These are phyloP conservation scores for Phenganax subtilis DNA, from an alignment of 92 coral and sea anemone species.

Conservation along the genomic window DNA sequence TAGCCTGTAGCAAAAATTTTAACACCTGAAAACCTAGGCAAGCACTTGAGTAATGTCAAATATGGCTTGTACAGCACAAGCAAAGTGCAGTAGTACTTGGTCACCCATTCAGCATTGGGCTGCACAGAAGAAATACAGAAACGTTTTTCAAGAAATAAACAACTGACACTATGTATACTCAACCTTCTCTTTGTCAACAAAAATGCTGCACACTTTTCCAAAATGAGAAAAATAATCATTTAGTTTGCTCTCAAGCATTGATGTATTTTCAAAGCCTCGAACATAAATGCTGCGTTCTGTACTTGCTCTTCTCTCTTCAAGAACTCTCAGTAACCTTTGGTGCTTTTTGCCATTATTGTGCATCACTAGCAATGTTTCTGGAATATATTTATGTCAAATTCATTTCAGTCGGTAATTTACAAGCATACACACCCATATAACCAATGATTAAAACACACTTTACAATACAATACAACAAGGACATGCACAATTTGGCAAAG, in stretches of 20 bases:
- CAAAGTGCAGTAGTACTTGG: no score
- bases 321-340: constrained; percentile 56
- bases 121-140: neutral
- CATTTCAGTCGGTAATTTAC: neutral
- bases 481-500: no score
- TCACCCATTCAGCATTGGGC: no score
- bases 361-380: constrained; percentile 58
- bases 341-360: constrained; percentile 91
- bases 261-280: constrained; percentile 65
- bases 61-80: no score
- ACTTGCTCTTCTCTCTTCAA: constrained; percentile 53
- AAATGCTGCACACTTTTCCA: constrained; percentile 73
- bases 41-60: neutral
- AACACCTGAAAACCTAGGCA: neutral
- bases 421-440: neutral
- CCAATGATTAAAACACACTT: no score
- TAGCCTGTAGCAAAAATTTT: constrained; percentile 48
- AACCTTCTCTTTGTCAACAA: constrained; percentile 92
- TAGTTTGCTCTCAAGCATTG: constrained; percentile 66
- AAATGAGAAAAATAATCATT: constrained; percentile 54
- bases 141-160: neutral
- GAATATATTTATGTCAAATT: neutral
- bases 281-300: constrained; percentile 66
- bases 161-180: neutral
- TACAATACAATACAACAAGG: no score